Conservation (phyloP, 2,113 vertebrate genomes). For the Phainopepla nitens region DNA sequence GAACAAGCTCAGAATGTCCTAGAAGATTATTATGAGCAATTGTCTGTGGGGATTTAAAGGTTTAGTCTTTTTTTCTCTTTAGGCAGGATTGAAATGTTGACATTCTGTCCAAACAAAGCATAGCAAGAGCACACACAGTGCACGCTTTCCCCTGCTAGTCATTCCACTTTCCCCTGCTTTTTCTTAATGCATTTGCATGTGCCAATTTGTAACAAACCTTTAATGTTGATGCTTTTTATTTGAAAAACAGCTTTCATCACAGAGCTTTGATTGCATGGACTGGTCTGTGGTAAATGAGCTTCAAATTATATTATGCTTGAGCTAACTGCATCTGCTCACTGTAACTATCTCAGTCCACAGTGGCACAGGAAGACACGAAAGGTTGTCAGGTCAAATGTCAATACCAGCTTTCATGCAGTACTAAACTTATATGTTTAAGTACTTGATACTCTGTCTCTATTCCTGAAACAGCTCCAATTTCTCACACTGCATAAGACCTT, state of each 20-base stretch:
- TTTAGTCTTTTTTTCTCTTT: neutral
- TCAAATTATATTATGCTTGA: constrained; percentile 1
- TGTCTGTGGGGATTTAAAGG: neutral
- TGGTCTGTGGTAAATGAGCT: neutral
- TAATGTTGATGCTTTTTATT: neutral
- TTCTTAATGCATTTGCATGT: neutral
- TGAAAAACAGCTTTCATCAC: constrained; percentile 16
- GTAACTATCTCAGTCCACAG: neutral
- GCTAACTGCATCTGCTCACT: neutral
- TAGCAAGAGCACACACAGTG: neutral
- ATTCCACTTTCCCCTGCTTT: neutral
- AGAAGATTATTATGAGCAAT: neutral
- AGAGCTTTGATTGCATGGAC: neutral
- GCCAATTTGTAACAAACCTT: neutral
- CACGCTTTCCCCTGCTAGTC: neutral
- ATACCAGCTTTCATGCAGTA: neutral
- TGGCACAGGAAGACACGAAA: neutral
- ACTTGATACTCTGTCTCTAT: neutral
- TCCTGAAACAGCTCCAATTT: neutral
- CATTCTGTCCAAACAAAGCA: neutral
- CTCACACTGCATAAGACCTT: neutral
- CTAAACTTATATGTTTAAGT: neutral
- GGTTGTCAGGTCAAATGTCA: neutral
- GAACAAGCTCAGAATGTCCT: constrained; percentile 8
- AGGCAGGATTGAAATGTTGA: neutral